Percentiles rank a stretch among this genome's conserved stretches.
phyloP scores from a whole-genome alignment of 2,113 vertebrate species.

The Antigone vipio region DNA sequence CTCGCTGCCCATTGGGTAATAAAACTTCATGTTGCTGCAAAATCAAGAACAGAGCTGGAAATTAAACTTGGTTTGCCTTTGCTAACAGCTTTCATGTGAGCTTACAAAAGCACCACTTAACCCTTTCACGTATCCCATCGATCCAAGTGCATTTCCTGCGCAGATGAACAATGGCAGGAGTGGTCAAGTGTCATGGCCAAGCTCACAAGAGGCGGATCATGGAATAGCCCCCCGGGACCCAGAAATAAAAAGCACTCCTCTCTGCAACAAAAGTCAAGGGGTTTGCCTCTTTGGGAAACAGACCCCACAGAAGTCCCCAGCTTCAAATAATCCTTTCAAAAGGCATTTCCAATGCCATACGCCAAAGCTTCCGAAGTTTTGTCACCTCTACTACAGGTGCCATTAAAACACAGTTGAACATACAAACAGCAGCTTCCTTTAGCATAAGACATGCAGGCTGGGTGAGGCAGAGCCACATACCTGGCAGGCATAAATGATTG shows the following conservation, averaged over 20 bases:
- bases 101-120: background rate
- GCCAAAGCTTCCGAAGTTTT: background rate
- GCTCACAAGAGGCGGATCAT: background rate
- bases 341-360: background rate
- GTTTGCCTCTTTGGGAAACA: background rate
- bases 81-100: background rate
- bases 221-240: background rate
- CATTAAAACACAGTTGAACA: background rate
- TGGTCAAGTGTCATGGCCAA: background rate
- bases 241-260: background rate
- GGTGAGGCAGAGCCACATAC: conserved; percentile 60
- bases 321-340: background rate
- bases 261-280: background rate
- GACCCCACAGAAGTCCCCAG: fast-evolving
- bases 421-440: background rate
- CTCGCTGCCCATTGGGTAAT: conserved; percentile 90
- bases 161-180: fast-evolving
- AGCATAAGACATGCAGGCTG: background rate
- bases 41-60: background rate
- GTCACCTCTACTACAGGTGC: background rate
- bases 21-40: conserved; percentile 95
- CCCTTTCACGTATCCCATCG: fast-evolving
- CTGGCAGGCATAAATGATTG: conserved; percentile 96
- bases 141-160: background rate
- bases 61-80: background rate